Evolutionary conservation across 1,140 invertebrate species (phyloP), one percentile per base, ranked within the genome.

Genomic region (Coboldia fuscipes): DNA sequence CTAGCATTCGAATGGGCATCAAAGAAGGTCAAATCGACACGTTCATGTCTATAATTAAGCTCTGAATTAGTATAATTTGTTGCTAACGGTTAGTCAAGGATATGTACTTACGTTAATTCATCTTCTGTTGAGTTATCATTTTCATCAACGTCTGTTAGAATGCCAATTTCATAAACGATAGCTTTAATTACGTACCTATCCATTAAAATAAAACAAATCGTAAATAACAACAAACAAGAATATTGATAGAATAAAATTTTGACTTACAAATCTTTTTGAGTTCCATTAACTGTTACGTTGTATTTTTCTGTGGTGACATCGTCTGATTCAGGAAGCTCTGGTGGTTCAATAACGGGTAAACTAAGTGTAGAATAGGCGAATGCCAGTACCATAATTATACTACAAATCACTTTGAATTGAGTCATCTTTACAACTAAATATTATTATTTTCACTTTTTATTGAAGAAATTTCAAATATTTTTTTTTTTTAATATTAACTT

Each of bases 131-230:
- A 52, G 21, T 52, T 53, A 21, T 56, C 57, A 33, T 57, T 62
- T 28, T 46, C 45, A 7, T 49, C 55, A 1, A 40, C 37, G 36
- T 66, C 61, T 10, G 64, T 65, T 18, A 67, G 47, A 36, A 67
- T 63, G 28, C 64, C 64, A 37, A 67, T 62, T 50, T 67, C 64
- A 42, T 66, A 67, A 22, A 66, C 63, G 14, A 65, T 53, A 2
- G 63, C 63, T 41, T 61, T 64, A 37, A 66, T 62, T 13, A 66
- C 58, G 35, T 65, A 66, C 34, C 63, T 66, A 23, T n/a, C n/a
- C n/a, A n/a, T n/a, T n/a, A n/a, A n/a, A n/a, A n/a, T n/a, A 13
- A 43, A 37, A 50, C 32, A 43, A 49, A 29, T 24, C 7, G 23
- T 29, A 29, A 29, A 29, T 29, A 15, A 29, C 12, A 23, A 7